phyloP scores from a whole-genome alignment of 2,888 invertebrate genomes.

The Baronia brevicornis region DNA sequence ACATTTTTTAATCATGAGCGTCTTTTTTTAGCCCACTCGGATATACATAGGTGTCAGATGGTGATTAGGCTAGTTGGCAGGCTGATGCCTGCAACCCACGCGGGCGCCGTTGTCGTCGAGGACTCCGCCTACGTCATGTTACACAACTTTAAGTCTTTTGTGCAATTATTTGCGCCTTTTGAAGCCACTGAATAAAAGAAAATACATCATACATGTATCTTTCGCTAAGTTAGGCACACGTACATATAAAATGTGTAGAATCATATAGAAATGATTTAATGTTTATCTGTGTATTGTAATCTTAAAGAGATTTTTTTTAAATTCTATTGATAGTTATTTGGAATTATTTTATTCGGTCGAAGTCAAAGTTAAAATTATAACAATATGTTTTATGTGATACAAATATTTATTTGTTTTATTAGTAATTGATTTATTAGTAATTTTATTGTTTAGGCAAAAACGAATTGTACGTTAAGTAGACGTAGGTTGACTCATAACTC shows the following conservation, averaged over 20 bases:
- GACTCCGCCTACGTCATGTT: slow-evolving; percentile 51
- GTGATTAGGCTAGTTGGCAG: slow-evolving; percentile 34
- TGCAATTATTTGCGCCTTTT: slow-evolving; percentile 20
- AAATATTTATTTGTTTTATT: too few species aligned
- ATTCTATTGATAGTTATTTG: too few species aligned
- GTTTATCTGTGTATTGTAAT: too few species aligned
- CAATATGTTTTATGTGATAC: too few species aligned
- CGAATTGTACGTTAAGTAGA: slow-evolving; percentile 8
- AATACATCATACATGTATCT: slow-evolving; percentile 3
- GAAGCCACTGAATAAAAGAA: slow-evolving; percentile 1
- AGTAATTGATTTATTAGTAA: too few species aligned
- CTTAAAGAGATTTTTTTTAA: too few species aligned
- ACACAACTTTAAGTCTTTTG: slow-evolving; percentile 33
- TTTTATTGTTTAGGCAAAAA: too few species aligned
- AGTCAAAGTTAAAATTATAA: too few species aligned
- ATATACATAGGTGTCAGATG: slow-evolving; percentile 37
- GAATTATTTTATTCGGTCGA: too few species aligned
- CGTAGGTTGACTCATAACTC: slow-evolving; percentile 13
- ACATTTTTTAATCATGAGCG: slow-evolving; percentile 43
- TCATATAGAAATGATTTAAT: too few species aligned
- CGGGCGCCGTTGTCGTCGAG: slow-evolving; percentile 35
- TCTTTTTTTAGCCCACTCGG: slow-evolving; percentile 46
- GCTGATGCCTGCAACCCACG: slow-evolving; percentile 46
- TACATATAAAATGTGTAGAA: too few species aligned
- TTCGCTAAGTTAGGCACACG: too few species aligned